phyloP scores from a whole-genome alignment of 2,888 invertebrate species.

The Stramonita haemastoma region DNA sequence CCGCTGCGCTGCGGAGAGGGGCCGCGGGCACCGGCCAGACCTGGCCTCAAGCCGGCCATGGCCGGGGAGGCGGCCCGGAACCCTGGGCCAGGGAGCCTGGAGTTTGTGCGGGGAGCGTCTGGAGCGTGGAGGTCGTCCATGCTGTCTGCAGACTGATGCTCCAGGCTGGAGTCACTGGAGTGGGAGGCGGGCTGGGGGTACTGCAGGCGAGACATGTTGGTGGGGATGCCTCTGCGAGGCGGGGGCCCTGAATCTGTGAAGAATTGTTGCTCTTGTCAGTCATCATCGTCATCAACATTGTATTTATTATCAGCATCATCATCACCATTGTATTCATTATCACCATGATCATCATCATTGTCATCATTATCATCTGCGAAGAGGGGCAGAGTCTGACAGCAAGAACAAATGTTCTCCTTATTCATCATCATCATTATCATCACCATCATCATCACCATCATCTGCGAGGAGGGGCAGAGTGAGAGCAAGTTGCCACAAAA shows the following conservation, averaged over 20 bases:
- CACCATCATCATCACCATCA: too few relatives aligned
- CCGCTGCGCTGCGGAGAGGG: slow-evolving; percentile 67
- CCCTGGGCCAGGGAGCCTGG: slow-evolving; percentile 24
- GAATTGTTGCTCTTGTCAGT: too few relatives aligned
- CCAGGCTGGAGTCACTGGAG: slow-evolving; percentile 69
- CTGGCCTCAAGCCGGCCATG: slow-evolving; percentile 55
- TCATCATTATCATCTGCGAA: too few relatives aligned
- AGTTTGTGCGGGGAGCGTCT: slow-evolving; percentile 48
- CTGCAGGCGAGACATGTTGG: slow-evolving; percentile 65
- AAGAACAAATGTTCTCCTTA: too few relatives aligned
- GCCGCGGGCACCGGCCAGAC: slow-evolving; percentile 55
- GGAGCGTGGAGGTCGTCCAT: slow-evolving; percentile 57
- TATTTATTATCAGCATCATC: too few relatives aligned
- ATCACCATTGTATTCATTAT: too few relatives aligned
- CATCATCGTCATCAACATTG: too few relatives aligned
- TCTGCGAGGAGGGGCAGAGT: too few relatives aligned
- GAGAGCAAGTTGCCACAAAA: too few relatives aligned
- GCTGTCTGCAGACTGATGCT: slow-evolving; percentile 60
- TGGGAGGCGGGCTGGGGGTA: slow-evolving; percentile 59
- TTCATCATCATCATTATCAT: too few relatives aligned
- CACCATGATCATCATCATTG: too few relatives aligned
- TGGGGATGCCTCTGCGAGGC: slow-evolving; percentile 66
- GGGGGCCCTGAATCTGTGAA: slow-evolving; percentile 58
- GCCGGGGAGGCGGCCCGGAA: slow-evolving; percentile 46
- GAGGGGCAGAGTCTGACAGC: too few relatives aligned